A percentile compares a stretch with the other conserved stretches of the same genome.
Evolutionary conservation across 2,113 vertebrate genomes (phyloP).

Genomic region (Sceloporus undulatus): DNA sequence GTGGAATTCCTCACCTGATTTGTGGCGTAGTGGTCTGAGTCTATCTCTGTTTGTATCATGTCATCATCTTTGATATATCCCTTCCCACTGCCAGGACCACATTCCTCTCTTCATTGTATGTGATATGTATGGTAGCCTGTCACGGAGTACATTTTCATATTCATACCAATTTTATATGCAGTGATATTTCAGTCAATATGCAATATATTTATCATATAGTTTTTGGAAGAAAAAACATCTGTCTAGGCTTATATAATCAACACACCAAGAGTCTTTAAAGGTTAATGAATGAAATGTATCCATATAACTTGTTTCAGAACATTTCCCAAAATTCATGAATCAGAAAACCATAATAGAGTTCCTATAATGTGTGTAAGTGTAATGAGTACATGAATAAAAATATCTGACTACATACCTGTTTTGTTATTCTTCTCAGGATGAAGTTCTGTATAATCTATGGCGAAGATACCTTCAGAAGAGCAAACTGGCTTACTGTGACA

Average conservation of each 20-base stretch:
- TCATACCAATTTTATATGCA: too few species aligned
- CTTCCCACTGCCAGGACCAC: too few species aligned
- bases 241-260: background rate
- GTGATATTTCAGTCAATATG: too few species aligned
- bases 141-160: too few species aligned
- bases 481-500: constrained; percentile 82
- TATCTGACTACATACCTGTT: background rate
- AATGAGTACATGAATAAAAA: background rate
- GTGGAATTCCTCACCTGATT: too few species aligned
- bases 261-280: background rate
- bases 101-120: too few species aligned
- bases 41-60: too few species aligned
- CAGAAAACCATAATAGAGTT: background rate
- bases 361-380: background rate
- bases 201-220: too few species aligned
- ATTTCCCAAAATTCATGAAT: background rate
- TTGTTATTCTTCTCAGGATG: constrained; percentile 75
- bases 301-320: background rate
- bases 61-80: too few species aligned
- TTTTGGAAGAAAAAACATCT: too few species aligned
- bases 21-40: too few species aligned
- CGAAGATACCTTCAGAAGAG: constrained; percentile 90
- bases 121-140: too few species aligned
- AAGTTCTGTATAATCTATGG: constrained; percentile 88
- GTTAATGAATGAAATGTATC: background rate